A percentile compares a stretch with the other conserved stretches of the same genome.
These are phyloP conservation scores for Cabera pusaria DNA, from an alignment of 2,888 invertebrate genomes.

Conservation along the genomic window DNA sequence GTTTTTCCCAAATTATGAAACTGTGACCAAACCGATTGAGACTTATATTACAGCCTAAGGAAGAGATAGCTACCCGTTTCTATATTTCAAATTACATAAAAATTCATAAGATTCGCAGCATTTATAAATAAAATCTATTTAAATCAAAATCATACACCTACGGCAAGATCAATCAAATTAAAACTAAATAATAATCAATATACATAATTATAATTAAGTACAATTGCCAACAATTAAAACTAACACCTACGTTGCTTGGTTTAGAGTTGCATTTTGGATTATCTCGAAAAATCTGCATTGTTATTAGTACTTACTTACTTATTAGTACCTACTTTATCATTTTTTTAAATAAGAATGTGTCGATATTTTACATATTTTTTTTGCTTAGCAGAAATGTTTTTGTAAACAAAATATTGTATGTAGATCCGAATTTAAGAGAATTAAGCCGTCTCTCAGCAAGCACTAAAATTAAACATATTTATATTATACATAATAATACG, in stretches of 20 bases:
- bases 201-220: constrained; percentile 55
- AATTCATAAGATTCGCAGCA: constrained; percentile 34
- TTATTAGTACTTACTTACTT: no score
- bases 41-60: constrained; percentile 35
- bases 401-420: no score
- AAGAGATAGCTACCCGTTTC: constrained; percentile 53
- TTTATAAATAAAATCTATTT: constrained; percentile 44
- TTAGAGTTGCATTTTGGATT: no score
- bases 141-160: constrained; percentile 33
- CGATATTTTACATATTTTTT: no score
- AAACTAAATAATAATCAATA: constrained; percentile 47
- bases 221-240: constrained; percentile 43
- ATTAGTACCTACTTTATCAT: no score
- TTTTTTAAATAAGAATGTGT: no score
- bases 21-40: no score
- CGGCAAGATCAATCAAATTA: constrained; percentile 46
- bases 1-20: no score
- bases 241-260: neutral
- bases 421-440: no score
- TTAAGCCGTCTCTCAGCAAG: constrained; percentile 2
- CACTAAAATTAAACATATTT: constrained; percentile 3
- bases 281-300: no score
- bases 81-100: constrained; percentile 34
- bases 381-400: no score
- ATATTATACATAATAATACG: no score